Percentiles rank a stretch among this genome's conserved stretches.
Evolutionary conservation across 2,797 vertebrate species (phyloP).

Genomic region (Sparidentex hasta): DNA sequence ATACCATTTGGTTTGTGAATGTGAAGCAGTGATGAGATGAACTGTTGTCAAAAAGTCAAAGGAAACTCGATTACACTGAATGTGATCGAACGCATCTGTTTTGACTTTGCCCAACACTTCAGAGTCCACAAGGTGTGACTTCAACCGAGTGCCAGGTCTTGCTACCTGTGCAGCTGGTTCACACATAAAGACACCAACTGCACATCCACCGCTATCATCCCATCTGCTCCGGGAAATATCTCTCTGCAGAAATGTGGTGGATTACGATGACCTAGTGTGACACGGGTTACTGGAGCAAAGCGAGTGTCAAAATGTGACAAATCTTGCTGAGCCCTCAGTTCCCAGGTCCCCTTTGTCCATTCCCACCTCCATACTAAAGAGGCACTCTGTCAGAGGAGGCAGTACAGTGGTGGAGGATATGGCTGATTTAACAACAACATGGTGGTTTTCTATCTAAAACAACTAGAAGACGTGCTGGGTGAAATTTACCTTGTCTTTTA

Average conservation of each 20-base stretch:
- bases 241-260: conserved; percentile 51
- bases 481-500: not conserved
- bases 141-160: not conserved
- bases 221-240: conserved; percentile 47
- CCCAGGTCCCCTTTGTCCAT: conserved; percentile 61
- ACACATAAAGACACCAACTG: conserved; percentile 24
- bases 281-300: conserved; percentile 77
- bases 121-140: conserved; percentile 5
- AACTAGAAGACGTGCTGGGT: not conserved
- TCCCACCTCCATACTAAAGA: conserved; percentile 70
- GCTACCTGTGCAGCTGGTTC: conserved; percentile 15
- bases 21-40: not conserved
- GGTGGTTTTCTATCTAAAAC: conserved; percentile 35
- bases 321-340: conserved; percentile 70
- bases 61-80: not conserved
- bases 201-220: conserved; percentile 40
- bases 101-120: not conserved
- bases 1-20: conserved; percentile 1
- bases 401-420: conserved; percentile 34
- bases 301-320: conserved; percentile 77
- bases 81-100: not conserved
- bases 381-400: conserved; percentile 60
- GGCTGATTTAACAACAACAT: conserved; percentile 59
- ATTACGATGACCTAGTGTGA: conserved; percentile 72
- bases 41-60: not conserved